Evolutionary conservation across 37 sponge, comb jelly and placozoan genomes (phyloP).

Genomic region (Haliclona indistincta): DNA sequence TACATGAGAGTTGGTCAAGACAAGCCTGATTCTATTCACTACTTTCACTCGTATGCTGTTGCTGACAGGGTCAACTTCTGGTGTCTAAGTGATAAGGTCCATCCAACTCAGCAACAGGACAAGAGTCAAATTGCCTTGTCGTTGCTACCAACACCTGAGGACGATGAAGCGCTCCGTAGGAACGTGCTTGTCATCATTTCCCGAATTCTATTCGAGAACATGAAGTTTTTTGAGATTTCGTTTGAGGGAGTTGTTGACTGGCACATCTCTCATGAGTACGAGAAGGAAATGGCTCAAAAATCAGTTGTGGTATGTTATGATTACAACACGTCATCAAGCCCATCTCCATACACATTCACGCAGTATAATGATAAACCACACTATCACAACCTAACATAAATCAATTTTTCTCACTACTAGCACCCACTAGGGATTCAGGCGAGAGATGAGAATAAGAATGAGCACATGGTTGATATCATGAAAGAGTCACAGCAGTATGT

Average conservation of each 20-base stretch:
- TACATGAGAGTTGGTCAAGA: constrained; percentile 1
- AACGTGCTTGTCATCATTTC: constrained; percentile 32
- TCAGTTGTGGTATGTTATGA: constrained; percentile 32
- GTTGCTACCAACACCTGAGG: constrained; percentile 38
- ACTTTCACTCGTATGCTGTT: constrained; percentile 26
- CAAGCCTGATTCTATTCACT: background rate
- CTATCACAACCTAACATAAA: too few species aligned
- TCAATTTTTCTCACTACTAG: too few species aligned
- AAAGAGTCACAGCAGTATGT: background rate
- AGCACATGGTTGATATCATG: constrained; percentile 43
- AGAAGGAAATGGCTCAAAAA: constrained; percentile 14
- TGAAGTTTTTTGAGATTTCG: constrained; percentile 16
- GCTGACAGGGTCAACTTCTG: constrained; percentile 25
- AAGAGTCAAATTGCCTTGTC: constrained; percentile 7
- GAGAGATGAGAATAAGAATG: constrained; percentile 36
- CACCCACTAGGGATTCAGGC: constrained; percentile 21
- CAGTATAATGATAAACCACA: too few species aligned
- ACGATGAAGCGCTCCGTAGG: constrained; percentile 7
- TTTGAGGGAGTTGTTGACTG: constrained; percentile 27
- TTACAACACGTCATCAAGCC: too few species aligned
- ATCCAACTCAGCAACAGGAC: background rate
- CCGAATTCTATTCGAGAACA: constrained; percentile 16
- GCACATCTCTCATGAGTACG: constrained; percentile 30
- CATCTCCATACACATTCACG: too few species aligned
- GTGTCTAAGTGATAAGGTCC: background rate